phyloP scores from a whole-genome alignment of 2,888 invertebrate species.

The Magallana nippona region DNA sequence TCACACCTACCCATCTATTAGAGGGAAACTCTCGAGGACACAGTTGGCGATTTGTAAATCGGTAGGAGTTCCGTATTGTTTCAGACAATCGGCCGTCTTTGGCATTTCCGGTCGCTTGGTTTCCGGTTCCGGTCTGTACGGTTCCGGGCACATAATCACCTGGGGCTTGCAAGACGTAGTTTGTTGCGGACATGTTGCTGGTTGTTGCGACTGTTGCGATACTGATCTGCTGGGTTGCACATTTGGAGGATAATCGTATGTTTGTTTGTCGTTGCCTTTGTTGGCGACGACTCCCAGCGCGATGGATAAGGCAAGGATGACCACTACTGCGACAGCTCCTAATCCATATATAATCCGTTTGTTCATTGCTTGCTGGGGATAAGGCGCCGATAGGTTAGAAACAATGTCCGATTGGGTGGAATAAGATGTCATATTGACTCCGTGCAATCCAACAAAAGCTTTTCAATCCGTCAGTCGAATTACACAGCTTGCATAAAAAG shows the following conservation, averaged over 20 bases:
- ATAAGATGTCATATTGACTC: neutral
- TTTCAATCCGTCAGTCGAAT: too few species aligned
- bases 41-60: conserved; percentile 62
- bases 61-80: conserved; percentile 35
- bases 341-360: conserved; percentile 14
- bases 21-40: conserved; percentile 65
- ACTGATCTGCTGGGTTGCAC: neutral
- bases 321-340: neutral
- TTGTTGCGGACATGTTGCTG: neutral
- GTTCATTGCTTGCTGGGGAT: neutral
- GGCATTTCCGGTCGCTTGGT: neutral
- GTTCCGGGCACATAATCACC: neutral
- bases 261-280: neutral
- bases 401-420: neutral
- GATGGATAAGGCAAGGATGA: conserved; percentile 6
- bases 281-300: neutral
- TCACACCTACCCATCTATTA: conserved; percentile 69
- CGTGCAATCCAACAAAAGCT: too few species aligned
- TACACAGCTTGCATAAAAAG: too few species aligned
- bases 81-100: neutral
- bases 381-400: neutral
- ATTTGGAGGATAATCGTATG: neutral
- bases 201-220: neutral
- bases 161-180: neutral
- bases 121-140: neutral